These are phyloP conservation scores for Tringa solitaria DNA, from an alignment of 2,113 vertebrate genomes.

Conservation along the genomic window DNA sequence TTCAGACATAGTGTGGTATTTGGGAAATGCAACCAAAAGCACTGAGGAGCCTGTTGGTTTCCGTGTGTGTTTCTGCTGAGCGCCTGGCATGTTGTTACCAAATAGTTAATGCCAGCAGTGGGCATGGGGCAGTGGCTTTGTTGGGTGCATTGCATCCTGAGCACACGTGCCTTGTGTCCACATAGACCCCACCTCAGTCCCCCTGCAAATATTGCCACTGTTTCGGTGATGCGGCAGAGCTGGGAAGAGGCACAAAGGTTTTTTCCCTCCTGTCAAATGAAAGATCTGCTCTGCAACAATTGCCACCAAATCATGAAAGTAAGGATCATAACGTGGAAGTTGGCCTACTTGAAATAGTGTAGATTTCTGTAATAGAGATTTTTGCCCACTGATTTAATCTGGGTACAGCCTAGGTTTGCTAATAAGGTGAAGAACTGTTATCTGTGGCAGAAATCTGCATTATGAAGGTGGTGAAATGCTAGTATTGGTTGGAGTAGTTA, in stretches of 20 bases:
- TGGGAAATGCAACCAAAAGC: background rate
- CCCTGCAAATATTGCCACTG: fast-evolving
- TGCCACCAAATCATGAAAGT: background rate
- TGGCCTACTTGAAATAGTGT: fast-evolving
- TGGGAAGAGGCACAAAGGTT: fast-evolving
- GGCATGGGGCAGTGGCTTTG: background rate
- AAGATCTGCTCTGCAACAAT: background rate
- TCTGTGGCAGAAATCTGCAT: background rate
- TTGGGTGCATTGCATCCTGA: fast-evolving
- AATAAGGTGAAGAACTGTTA: background rate
- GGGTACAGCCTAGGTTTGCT: background rate
- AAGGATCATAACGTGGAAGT: background rate
- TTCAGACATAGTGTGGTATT: background rate
- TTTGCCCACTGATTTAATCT: background rate
- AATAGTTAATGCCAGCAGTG: fast-evolving
- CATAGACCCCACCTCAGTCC: fast-evolving
- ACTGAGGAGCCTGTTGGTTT: fast-evolving
- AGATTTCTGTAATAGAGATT: background rate
- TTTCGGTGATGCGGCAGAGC: fast-evolving
- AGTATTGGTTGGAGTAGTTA: background rate
- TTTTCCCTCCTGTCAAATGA: background rate
- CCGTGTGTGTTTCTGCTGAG: fast-evolving
- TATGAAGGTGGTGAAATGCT: background rate
- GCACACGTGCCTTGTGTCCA: fast-evolving
- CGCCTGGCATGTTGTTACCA: background rate